phyloP scores from a whole-genome alignment of 2,888 invertebrate species.

The Sclerodermus sp. region DNA sequence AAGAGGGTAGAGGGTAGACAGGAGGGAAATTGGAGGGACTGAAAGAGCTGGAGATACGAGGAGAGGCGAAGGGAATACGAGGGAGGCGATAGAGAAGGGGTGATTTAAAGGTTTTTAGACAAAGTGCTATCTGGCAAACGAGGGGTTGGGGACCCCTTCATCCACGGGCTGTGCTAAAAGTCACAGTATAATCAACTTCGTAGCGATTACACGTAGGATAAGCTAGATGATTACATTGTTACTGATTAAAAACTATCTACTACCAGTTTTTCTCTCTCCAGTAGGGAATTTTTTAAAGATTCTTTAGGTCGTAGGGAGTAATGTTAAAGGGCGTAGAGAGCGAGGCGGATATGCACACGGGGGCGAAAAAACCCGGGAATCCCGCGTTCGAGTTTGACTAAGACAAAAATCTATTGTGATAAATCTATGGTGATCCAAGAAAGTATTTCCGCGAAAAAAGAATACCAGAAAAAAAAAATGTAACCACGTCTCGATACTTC shows the following conservation, averaged over 20 bases:
- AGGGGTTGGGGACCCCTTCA: conserved; percentile 34
- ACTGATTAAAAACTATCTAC: conserved; percentile 37
- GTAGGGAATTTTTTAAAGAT: conserved; percentile 41
- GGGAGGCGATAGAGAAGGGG: not conserved
- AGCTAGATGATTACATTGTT: conserved; percentile 33
- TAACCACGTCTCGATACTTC: not conserved
- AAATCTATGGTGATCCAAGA: conserved; percentile 57
- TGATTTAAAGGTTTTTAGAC: not conserved
- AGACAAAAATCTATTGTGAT: conserved; percentile 54
- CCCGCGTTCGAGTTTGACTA: conserved; percentile 24
- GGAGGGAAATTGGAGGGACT: not conserved
- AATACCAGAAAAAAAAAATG: conserved; percentile 12
- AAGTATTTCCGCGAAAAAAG: conserved; percentile 51
- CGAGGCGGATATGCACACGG: conserved; percentile 27
- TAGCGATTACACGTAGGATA: conserved; percentile 29
- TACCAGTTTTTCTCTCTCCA: conserved; percentile 40
- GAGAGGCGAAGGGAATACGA: too few relatives aligned
- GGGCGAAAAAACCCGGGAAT: conserved; percentile 22
- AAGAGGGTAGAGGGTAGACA: too few relatives aligned
- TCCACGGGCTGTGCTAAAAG: conserved; percentile 46
- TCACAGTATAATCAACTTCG: conserved; percentile 48
- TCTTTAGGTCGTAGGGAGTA: conserved; percentile 35
- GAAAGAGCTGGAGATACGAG: not conserved
- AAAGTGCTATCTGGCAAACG: not conserved
- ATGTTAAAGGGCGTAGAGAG: conserved; percentile 12